Conservation (phyloP, 2,888 invertebrate genomes). For the Tetheella fluctuosa region DNA sequence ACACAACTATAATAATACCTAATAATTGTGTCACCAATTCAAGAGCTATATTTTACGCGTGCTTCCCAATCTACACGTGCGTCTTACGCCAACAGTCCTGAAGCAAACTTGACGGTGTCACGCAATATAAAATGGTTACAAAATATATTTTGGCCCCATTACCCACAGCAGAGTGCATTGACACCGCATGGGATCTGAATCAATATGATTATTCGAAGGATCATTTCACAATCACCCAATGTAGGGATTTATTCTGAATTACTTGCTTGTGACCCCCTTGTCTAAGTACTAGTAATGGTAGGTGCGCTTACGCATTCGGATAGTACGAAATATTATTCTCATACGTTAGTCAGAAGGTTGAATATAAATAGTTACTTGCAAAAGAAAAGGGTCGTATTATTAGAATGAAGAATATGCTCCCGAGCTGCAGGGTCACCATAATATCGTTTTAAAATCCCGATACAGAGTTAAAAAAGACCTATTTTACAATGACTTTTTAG, state of each 20-base stretch:
- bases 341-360: conserved; percentile 38
- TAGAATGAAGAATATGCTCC: background rate
- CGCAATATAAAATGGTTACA: conserved; percentile 17
- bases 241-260: conserved; percentile 50
- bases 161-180: conserved; percentile 14
- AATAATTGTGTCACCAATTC: too few species aligned
- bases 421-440: too few species aligned
- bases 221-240: conserved; percentile 44
- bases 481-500: too few species aligned
- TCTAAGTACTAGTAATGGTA: conserved; percentile 23
- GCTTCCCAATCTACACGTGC: background rate
- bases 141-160: conserved; percentile 10
- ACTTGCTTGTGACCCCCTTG: conserved; percentile 36
- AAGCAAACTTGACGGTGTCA: background rate
- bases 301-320: conserved; percentile 2
- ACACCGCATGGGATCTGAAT: conserved; percentile 33
- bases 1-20: too few species aligned
- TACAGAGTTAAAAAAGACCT: too few species aligned
- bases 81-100: background rate
- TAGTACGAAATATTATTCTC: conserved; percentile 42
- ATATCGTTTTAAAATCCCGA: too few species aligned
- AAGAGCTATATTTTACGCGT: background rate
- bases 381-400: conserved; percentile 21
- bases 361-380: conserved; percentile 44
- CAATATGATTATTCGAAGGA: conserved; percentile 47